phyloP scores from a whole-genome alignment of 1,140 invertebrate species.

The Drosophila pectinifera region DNA sequence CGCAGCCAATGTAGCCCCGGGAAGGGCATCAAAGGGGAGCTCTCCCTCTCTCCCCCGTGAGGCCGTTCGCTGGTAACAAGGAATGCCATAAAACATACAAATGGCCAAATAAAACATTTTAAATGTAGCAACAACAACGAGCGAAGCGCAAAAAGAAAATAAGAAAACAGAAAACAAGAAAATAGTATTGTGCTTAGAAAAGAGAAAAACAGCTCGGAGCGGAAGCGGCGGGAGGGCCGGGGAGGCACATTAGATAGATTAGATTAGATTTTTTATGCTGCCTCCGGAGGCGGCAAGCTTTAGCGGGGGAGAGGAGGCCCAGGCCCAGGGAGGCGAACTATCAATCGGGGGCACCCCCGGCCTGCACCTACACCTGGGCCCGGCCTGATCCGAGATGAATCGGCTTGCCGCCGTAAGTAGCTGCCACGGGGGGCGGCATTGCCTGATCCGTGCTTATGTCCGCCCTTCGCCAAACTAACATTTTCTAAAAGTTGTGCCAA shows the following conservation, averaged over 20 bases:
- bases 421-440: background rate
- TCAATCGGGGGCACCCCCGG: conserved; percentile 5
- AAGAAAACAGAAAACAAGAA: too few species aligned
- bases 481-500: conserved; percentile 43
- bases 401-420: background rate
- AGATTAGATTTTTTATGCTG: conserved; percentile 69
- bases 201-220: conserved; percentile 13
- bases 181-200: conserved; percentile 78
- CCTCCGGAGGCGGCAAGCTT: background rate
- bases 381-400: conserved; percentile 17
- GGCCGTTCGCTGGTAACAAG: conserved; percentile 57
- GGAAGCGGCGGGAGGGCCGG: background rate
- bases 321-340: conserved; percentile 8
- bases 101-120: conserved; percentile 84
- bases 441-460: conserved; percentile 4
- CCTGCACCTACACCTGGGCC: background rate
- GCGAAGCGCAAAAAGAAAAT: conserved; percentile 37
- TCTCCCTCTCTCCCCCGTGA: too few species aligned
- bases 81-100: conserved; percentile 82
- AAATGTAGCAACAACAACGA: conserved; percentile 79
- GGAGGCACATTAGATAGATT: conserved; percentile 69
- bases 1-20: background rate
- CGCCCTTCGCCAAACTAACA: conserved; percentile 31
- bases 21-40: conserved; percentile 14
- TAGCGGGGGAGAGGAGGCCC: background rate